Evolutionary conservation across 2,797 vertebrate genomes (phyloP).

Genomic region (Poeciliopsis turneri): DNA sequence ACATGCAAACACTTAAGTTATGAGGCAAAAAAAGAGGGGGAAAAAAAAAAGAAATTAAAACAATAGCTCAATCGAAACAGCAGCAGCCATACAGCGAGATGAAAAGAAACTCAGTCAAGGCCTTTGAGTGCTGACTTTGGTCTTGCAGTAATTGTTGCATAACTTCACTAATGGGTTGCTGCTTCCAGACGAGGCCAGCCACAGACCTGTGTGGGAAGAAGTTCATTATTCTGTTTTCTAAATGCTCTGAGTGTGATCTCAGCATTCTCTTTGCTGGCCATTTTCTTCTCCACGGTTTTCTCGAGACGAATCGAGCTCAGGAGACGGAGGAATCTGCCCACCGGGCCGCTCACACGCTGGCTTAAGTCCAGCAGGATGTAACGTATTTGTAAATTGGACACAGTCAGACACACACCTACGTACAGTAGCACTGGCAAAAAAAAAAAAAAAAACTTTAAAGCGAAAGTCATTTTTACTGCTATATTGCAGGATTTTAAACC

Average conservation of each 20-base stretch:
- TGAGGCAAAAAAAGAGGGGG: neutral
- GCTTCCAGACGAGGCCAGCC: slow-evolving; percentile 47
- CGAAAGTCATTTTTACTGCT: slow-evolving; percentile 11
- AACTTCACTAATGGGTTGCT: slow-evolving; percentile 52
- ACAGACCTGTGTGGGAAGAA: slow-evolving; percentile 49
- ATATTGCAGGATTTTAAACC: slow-evolving; percentile 23
- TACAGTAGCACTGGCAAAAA: neutral
- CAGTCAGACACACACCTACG: neutral
- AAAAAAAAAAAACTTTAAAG: slow-evolving; percentile 6
- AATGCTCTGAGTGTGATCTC: slow-evolving; percentile 57
- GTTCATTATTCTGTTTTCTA: slow-evolving; percentile 52
- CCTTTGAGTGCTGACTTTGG: slow-evolving; percentile 11
- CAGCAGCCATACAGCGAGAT: neutral
- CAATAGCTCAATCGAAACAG: neutral
- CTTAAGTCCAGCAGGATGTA: slow-evolving; percentile 36
- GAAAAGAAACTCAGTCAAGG: neutral
- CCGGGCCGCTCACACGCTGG: slow-evolving; percentile 25
- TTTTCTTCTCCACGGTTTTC: slow-evolving; percentile 32
- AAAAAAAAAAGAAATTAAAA: neutral
- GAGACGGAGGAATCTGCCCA: slow-evolving; percentile 36
- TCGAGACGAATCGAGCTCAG: slow-evolving; percentile 31
- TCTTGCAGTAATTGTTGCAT: slow-evolving; percentile 47
- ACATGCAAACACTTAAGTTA: neutral
- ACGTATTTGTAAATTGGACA: slow-evolving; percentile 11
- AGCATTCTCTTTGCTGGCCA: slow-evolving; percentile 44